These are phyloP conservation scores for Xylocopa sonorina DNA, from an alignment of 1,140 invertebrate species.

Conservation along the genomic window DNA sequence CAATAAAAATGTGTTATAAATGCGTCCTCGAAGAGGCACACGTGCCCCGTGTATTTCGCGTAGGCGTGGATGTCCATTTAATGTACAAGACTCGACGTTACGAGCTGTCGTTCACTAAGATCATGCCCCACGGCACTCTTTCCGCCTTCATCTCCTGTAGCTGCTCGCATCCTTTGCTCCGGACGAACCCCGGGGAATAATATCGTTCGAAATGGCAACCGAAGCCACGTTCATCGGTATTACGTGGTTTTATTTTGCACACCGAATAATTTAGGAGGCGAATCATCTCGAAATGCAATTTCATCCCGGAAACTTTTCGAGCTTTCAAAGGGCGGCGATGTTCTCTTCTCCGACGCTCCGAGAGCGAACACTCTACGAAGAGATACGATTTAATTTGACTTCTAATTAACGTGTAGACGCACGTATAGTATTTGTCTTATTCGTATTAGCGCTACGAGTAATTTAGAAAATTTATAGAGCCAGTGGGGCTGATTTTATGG, in stretches of 20 bases:
- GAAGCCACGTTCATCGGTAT: neutral
- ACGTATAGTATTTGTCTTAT: too few species aligned
- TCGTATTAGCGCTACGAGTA: too few species aligned
- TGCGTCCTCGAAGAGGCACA: conserved; percentile 15
- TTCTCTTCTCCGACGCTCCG: neutral
- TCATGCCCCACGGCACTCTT: neutral
- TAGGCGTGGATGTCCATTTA: conserved; percentile 43
- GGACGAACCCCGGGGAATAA: neutral
- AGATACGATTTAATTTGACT: too few species aligned
- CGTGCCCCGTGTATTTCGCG: conserved; percentile 26
- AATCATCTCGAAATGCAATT: too few species aligned
- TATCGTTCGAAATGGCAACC: neutral
- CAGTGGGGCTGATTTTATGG: too few species aligned
- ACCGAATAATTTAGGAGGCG: neutral
- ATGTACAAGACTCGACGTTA: conserved; percentile 21
- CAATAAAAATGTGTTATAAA: conserved; percentile 47
- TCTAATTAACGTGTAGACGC: too few species aligned
- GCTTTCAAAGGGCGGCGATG: too few species aligned
- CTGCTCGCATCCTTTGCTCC: conserved; percentile 8
- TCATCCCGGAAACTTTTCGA: too few species aligned
- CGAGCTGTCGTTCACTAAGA: conserved; percentile 32
- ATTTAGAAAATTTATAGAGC: too few species aligned
- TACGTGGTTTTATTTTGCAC: neutral
- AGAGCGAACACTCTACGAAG: neutral
- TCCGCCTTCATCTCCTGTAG: conserved; percentile 26